phyloP scores from a whole-genome alignment of 2,797 vertebrate species.

The Streptopelia turtur region DNA sequence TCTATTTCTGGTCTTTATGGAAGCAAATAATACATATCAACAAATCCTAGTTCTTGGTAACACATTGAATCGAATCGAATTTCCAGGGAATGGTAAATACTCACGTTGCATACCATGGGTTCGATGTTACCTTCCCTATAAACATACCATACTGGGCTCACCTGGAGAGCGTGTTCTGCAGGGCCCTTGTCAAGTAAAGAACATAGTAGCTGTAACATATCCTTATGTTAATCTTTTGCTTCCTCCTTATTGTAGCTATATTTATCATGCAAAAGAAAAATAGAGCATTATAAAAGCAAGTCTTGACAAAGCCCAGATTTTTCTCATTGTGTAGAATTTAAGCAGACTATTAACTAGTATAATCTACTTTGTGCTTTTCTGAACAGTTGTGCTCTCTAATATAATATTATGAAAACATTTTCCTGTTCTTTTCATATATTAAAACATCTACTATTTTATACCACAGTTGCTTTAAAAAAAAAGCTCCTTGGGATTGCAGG shows the following conservation, averaged over 20 bases:
- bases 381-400: neutral
- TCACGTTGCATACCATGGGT: neutral
- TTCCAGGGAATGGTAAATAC: neutral
- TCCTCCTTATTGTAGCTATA: neutral
- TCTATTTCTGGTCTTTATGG: neutral
- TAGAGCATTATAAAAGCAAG: neutral
- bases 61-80: neutral
- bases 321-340: neutral
- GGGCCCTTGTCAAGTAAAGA: neutral
- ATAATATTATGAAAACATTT: neutral
- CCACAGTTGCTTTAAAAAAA: neutral
- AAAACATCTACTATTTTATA: neutral
- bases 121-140: neutral
- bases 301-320: neutral
- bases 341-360: neutral
- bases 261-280: neutral
- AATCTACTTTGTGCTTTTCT: neutral
- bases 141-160: neutral
- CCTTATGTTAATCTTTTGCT: neutral
- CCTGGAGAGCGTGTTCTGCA: neutral
- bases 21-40: neutral
- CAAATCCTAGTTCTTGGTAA: neutral
- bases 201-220: neutral
- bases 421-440: neutral
- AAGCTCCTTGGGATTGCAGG: neutral